These are phyloP conservation scores for Orthosia incerta DNA, from an alignment of 2,888 invertebrate species.

Conservation along the genomic window DNA sequence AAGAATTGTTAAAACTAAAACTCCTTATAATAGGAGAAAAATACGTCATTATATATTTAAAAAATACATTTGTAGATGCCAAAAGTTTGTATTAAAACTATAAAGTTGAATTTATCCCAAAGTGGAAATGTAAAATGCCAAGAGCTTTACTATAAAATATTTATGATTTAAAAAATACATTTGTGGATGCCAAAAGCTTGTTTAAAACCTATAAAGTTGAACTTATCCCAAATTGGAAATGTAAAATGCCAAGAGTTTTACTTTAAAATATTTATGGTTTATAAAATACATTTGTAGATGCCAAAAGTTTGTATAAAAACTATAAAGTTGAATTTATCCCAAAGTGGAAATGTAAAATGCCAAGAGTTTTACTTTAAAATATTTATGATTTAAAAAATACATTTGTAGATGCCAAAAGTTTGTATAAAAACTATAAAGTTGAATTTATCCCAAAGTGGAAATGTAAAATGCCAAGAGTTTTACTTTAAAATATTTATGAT, in stretches of 20 bases:
- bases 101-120: conserved; percentile 28
- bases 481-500: conserved; percentile 27
- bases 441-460: conserved; percentile 39
- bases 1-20: neutral
- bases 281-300: conserved; percentile 13
- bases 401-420: conserved; percentile 5
- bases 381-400: conserved; percentile 31
- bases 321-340: conserved; percentile 27
- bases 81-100: conserved; percentile 4
- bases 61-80: conserved; percentile 18
- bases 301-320: conserved; percentile 5
- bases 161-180: conserved; percentile 32
- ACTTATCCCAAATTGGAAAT: conserved; percentile 36
- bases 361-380: conserved; percentile 14
- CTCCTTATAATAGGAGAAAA: conserved; percentile 6
- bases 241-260: conserved; percentile 5
- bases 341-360: conserved; percentile 14
- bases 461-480: conserved; percentile 2
- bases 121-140: conserved; percentile 13
- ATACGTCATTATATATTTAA: conserved; percentile 23
- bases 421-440: conserved; percentile 3
- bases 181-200: neutral
- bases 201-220: conserved; percentile 1
- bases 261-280: conserved; percentile 25
- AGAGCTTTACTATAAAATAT: conserved; percentile 15